A percentile compares a stretch with the other conserved stretches of the same genome.
These are phyloP conservation scores for Watsonalla binaria DNA, from an alignment of 2,888 invertebrate genomes.

Conservation along the genomic window DNA sequence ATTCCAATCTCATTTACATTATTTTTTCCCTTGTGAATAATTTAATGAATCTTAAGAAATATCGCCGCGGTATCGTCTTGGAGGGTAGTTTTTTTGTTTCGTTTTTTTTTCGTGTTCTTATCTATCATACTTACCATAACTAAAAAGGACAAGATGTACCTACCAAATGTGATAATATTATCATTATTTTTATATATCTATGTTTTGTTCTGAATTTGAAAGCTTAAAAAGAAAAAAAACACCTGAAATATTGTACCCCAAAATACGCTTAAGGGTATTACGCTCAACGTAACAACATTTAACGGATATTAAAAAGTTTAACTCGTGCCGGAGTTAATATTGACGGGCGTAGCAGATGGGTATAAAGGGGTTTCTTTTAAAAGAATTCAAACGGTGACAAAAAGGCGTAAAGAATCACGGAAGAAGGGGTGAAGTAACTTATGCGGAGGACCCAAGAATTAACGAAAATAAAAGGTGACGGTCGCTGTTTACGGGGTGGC, in stretches of 20 bases:
- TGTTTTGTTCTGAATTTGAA: no score
- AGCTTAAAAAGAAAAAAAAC: conserved; percentile 5
- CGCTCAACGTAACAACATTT: conserved; percentile 72
- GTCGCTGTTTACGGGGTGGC: conserved; percentile 70
- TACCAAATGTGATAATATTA: no score
- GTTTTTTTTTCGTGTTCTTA: not conserved
- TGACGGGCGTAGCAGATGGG: conserved; percentile 78
- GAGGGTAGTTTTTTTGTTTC: not conserved
- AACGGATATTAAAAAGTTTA: conserved; percentile 79
- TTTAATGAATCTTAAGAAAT: conserved; percentile 74
- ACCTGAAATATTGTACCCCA: conserved; percentile 21
- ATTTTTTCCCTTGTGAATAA: conserved; percentile 76
- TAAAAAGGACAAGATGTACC: no score
- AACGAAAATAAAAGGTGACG: conserved; percentile 79
- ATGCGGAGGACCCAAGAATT: conserved; percentile 75
- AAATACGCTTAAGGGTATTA: conserved; percentile 62
- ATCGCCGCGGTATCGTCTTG: conserved; percentile 33
- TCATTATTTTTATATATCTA: no score
- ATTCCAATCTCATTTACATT: conserved; percentile 70
- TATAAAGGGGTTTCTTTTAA: conserved; percentile 70
- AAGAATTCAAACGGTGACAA: conserved; percentile 78
- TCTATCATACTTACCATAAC: not conserved
- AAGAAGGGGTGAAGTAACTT: conserved; percentile 71
- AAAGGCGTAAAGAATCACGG: conserved; percentile 77
- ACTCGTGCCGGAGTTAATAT: conserved; percentile 76